Conservation (phyloP, 2,113 vertebrate genomes). For the Cyphomyrus plagiostoma region DNA sequence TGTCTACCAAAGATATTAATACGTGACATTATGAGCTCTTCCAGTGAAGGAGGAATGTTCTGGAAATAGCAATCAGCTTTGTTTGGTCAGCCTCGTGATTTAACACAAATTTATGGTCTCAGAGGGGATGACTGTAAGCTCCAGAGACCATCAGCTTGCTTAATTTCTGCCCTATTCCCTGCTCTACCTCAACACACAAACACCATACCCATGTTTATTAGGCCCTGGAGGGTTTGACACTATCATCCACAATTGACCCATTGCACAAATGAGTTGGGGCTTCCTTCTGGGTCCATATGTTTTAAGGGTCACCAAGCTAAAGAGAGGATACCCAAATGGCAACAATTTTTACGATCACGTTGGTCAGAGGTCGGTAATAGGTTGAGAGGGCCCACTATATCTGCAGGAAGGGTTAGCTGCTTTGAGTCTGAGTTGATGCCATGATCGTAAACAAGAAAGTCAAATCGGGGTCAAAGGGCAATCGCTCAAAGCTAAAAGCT, state of each 20-base stretch:
- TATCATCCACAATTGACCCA: neutral
- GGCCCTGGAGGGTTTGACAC: neutral
- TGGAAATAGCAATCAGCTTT: neutral
- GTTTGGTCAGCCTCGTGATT: neutral
- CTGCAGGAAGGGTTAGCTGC: constrained; percentile 2
- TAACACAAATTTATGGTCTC: neutral
- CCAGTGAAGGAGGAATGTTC: neutral
- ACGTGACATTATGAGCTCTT: neutral
- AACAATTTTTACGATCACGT: neutral
- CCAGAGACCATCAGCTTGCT: neutral
- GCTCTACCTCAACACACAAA: neutral
- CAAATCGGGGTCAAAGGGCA: constrained; percentile 25
- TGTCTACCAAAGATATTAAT: neutral
- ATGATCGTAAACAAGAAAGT: neutral
- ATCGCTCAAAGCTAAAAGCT: constrained; percentile 43
- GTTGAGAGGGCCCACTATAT: neutral
- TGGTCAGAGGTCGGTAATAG: neutral
- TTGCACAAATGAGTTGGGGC: neutral
- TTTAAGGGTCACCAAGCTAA: neutral
- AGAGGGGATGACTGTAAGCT: neutral
- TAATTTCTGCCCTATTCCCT: neutral
- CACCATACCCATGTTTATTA: neutral
- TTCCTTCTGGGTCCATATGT: neutral
- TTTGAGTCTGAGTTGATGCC: neutral
- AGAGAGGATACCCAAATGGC: constrained; percentile 8